A percentile compares a stretch with the other conserved stretches of the same genome.
Evolutionary conservation across 2,888 invertebrate genomes (phyloP).

Genomic region (Dryobotodes eremita): DNA sequence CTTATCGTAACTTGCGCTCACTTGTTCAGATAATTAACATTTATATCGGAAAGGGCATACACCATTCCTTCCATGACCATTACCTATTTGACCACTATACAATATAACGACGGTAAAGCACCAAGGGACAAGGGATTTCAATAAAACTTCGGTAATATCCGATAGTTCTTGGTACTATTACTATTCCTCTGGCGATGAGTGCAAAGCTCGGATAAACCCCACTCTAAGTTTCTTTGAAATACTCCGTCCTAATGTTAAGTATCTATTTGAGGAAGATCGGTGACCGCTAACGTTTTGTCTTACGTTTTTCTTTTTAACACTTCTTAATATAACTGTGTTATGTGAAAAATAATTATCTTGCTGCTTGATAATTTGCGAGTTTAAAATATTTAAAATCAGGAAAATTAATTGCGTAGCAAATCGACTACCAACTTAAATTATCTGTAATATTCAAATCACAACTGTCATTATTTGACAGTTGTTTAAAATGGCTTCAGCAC

Average conservation of each 20-base stretch:
- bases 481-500: neutral
- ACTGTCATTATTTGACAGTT: neutral
- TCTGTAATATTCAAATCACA: neutral
- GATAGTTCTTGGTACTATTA: slow-evolving; percentile 3
- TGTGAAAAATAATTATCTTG: neutral
- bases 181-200: slow-evolving; percentile 11
- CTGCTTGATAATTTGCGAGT: neutral
- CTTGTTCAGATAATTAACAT: neutral
- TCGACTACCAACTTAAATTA: neutral
- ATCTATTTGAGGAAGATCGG: slow-evolving; percentile 27
- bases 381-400: neutral
- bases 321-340: neutral
- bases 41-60: too few relatives aligned
- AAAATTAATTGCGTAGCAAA: neutral
- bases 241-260: slow-evolving; percentile 17
- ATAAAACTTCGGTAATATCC: slow-evolving; percentile 18
- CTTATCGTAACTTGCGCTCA: neutral
- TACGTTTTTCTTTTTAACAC: neutral
- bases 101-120: slow-evolving; percentile 1
- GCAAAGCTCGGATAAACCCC: slow-evolving; percentile 1
- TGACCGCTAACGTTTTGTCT: neutral
- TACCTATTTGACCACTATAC: neutral
- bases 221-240: slow-evolving; percentile 38
- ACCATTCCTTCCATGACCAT: too few relatives aligned
- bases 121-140: slow-evolving; percentile 14